These are phyloP conservation scores for Spheniscus mendiculus DNA, from an alignment of 2,113 vertebrate genomes.

Conservation along the genomic window DNA sequence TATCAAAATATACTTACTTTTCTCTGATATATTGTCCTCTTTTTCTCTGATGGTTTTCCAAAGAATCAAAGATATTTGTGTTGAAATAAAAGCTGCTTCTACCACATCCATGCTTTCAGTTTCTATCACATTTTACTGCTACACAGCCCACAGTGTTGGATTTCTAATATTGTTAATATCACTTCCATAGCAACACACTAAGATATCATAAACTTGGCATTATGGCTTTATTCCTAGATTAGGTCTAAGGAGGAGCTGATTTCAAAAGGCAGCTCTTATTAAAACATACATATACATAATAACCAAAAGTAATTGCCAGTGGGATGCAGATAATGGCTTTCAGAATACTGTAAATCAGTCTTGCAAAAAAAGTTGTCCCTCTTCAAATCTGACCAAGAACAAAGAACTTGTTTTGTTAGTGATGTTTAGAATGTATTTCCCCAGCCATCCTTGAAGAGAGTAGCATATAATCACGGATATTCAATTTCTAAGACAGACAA, in stretches of 20 bases:
- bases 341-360: neutral
- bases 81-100: neutral
- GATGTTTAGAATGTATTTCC: neutral
- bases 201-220: constrained; percentile 24
- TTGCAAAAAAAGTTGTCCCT: neutral
- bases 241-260: constrained; percentile 23
- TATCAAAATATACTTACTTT: constrained; percentile 26
- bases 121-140: neutral
- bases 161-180: constrained; percentile 53
- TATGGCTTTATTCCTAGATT: neutral
- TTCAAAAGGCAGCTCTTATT: neutral
- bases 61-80: neutral
- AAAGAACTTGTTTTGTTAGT: neutral
- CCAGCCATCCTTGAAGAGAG: neutral
- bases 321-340: neutral
- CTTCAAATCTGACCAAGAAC: neutral
- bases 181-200: constrained; percentile 46
- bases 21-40: neutral
- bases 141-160: neutral
- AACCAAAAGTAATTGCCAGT: neutral
- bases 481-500: neutral
- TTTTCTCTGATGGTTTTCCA: neutral
- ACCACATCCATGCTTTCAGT: neutral
- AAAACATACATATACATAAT: neutral
- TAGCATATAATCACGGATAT: neutral